A percentile compares a stretch with the other conserved stretches of the same genome.
These are phyloP conservation scores for Laterallus jamaicensis DNA, from an alignment of 2,113 vertebrate genomes.

Conservation along the genomic window DNA sequence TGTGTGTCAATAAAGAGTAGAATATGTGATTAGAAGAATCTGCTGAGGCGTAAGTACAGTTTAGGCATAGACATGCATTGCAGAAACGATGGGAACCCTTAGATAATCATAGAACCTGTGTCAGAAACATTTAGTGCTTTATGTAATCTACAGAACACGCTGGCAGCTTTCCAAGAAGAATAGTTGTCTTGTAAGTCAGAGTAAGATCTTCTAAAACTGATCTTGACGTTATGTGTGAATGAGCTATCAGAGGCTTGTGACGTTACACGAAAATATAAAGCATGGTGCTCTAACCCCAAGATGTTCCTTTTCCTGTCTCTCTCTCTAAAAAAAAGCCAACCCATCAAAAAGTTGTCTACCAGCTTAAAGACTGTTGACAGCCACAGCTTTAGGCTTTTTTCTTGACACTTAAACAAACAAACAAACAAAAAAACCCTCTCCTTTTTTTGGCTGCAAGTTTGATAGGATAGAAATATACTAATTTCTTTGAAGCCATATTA, in stretches of 20 bases:
- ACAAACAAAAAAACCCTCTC: background rate
- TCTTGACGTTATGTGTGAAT: background rate
- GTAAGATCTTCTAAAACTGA: background rate
- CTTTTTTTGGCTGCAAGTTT: background rate
- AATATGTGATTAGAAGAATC: background rate
- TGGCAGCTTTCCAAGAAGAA: slow-evolving; percentile 7
- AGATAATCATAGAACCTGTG: background rate
- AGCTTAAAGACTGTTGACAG: background rate
- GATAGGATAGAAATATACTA: background rate
- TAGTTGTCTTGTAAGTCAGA: background rate
- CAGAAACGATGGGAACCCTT: background rate
- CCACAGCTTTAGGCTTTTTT: background rate
- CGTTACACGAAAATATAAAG: background rate
- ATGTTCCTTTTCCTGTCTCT: background rate
- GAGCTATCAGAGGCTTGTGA: background rate
- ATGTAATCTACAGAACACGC: background rate
- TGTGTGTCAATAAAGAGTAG: background rate
- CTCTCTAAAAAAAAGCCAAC: background rate
- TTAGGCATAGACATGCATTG: background rate
- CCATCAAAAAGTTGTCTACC: background rate
- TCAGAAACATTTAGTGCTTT: slow-evolving; percentile 3
- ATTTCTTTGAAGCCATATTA: background rate
- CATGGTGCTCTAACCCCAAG: background rate
- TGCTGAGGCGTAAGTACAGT: background rate
- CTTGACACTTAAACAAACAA: background rate